Evolutionary conservation across 2,888 invertebrate genomes (phyloP), one percentile per base, ranked within the genome.

Genomic region (Ethmia dodecea): DNA sequence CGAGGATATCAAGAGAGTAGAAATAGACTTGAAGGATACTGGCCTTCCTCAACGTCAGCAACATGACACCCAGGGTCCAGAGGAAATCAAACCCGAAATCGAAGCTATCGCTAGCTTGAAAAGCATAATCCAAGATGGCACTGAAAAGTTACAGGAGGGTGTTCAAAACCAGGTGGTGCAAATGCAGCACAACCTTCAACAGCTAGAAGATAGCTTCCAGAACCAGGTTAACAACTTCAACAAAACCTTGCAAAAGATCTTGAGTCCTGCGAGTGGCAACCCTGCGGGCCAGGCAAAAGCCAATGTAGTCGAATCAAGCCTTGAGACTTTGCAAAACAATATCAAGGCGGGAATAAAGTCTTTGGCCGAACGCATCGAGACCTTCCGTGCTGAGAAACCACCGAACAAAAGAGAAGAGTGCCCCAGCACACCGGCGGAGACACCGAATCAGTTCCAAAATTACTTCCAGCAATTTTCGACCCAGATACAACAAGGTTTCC

Each of bases 61-160:
- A 31, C 84, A 84, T 42, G 84, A 86, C 38, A 78, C 72, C 0
- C 84, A 84, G 48, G 79, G 73, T 40, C 72, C 80, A 2, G 74
- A 69, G 29, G 53, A 60, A 30, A n/a, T 33, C 3, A 33, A 31
- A n/a, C 25, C 31, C 12, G 12, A 31, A n/a, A 16, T 31, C 12
- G 12, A 15, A 5, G 18, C 35, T 12, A 13, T 13, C 9, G 36
- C n/a, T n/a, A 37, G 11, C 27, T 22, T 30, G 3, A 32, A 33
- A 10, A 45, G 48, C 14, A 40, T 47, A 28, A 54, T 61, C 29
- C 49, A 50, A 5, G 38, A 51, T 22, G 74, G 76, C 5, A 49
- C 79, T n/a, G n/a, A 70, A 34, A 59, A 55, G 4, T 57, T 78
- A 5, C 52, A 62, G 12, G 51, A 71, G n/a, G 61, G 11, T 26